Conservation (phyloP, 2,797 vertebrate genomes). For the Labeo calbasu region DNA sequence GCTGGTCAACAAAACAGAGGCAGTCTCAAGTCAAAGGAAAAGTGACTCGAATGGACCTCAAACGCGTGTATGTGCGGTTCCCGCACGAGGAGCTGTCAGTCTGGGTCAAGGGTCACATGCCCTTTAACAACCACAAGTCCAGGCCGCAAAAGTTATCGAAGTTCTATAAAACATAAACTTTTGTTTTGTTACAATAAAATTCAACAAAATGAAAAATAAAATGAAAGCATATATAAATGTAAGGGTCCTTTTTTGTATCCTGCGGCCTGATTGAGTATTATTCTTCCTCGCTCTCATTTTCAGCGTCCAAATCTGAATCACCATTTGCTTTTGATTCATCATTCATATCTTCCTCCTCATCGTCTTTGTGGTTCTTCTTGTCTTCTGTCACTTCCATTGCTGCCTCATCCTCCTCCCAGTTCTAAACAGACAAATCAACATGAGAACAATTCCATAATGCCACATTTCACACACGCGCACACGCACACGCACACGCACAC, state of each 20-base stretch:
- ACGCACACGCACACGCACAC: too few species aligned
- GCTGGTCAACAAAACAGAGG: slow-evolving; percentile 7
- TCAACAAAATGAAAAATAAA: slow-evolving; percentile 82
- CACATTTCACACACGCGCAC: background rate
- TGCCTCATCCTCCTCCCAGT: slow-evolving; percentile 91
- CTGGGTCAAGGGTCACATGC: slow-evolving; percentile 7
- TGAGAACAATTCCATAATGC: background rate
- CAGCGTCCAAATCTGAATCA: slow-evolving; percentile 93
- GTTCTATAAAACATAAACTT: slow-evolving; percentile 58
- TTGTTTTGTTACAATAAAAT: slow-evolving; percentile 78
- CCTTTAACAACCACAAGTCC: slow-evolving; percentile 45
- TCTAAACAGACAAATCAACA: slow-evolving; percentile 65
- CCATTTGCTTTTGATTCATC: slow-evolving; percentile 91
- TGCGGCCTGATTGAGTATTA: slow-evolving; percentile 68
- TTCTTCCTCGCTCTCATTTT: slow-evolving; percentile 96
- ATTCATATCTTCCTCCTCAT: slow-evolving; percentile 67
- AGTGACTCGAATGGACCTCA: background rate
- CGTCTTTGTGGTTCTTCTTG: slow-evolving; percentile 61
- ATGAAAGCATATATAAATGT: slow-evolving; percentile 81
- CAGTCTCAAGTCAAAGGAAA: slow-evolving; percentile 19
- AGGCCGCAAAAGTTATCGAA: slow-evolving; percentile 33
- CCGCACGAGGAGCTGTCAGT: slow-evolving; percentile 19
- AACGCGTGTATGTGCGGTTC: background rate
- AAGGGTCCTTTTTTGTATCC: slow-evolving; percentile 66
- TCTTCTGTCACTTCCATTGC: slow-evolving; percentile 59